Percentiles rank a stretch among this genome's conserved stretches.
These are phyloP conservation scores for Montipora capricornis DNA, from an alignment of 64 coral and sea anemone genomes.

Conservation along the genomic window DNA sequence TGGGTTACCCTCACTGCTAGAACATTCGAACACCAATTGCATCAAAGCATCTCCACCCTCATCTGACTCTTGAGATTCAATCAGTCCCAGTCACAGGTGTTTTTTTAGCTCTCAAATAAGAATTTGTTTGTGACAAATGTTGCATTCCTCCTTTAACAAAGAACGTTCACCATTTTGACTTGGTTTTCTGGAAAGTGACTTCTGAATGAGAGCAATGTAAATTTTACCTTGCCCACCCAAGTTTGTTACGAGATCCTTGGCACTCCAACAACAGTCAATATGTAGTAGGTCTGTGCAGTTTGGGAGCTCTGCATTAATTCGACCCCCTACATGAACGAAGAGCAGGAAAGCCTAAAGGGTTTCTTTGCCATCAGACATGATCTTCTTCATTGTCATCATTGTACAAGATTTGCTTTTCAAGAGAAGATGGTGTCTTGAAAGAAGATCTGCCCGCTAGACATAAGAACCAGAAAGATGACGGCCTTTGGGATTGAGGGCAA, in stretches of 20 bases:
- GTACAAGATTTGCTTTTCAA: neutral
- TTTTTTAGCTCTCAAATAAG: conserved; percentile 52
- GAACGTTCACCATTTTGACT: neutral
- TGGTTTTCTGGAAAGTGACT: conserved; percentile 41
- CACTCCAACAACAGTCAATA: conserved; percentile 47
- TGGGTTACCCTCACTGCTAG: neutral
- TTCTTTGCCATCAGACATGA: neutral
- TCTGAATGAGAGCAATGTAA: conserved; percentile 49
- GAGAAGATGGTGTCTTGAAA: neutral
- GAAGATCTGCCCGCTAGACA: neutral
- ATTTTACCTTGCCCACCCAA: conserved; percentile 73
- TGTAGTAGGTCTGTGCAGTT: conserved; percentile 40
- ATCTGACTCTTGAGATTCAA: neutral
- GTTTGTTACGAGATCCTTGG: conserved; percentile 29
- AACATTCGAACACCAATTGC: neutral
- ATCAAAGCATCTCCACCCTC: neutral
- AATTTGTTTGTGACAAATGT: conserved; percentile 55
- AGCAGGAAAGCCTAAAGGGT: neutral
- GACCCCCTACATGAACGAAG: neutral
- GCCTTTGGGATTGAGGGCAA: neutral
- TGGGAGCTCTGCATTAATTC: neutral
- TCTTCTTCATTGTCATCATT: neutral
- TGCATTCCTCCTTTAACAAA: conserved; percentile 35
- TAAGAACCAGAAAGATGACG: neutral
- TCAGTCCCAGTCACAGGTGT: conserved; percentile 51